Evolutionary conservation across 2,888 invertebrate species (phyloP).

Genomic region (Nomada fabriciana): DNA sequence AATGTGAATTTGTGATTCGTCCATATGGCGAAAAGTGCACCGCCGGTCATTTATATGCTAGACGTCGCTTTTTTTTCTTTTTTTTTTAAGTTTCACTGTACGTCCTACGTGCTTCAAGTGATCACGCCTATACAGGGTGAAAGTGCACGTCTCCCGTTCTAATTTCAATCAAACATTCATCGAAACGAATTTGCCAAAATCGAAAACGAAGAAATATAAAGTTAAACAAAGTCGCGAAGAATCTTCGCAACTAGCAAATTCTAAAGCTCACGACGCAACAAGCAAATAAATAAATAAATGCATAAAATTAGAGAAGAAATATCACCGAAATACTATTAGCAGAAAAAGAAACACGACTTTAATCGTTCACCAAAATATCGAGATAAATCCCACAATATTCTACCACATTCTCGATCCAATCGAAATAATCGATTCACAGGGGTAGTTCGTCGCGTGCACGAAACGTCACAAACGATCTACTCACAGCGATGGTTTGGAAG

Average conservation of each 20-base stretch:
- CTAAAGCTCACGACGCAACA: neutral
- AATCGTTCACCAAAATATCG: neutral
- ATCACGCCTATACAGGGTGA: conserved; percentile 29
- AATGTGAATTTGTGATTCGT: conserved; percentile 61
- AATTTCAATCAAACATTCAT: conserved; percentile 20
- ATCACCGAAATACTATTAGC: neutral
- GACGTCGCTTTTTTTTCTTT: conserved; percentile 33
- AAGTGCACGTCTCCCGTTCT: conserved; percentile 17
- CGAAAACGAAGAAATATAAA: neutral
- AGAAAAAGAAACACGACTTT: neutral
- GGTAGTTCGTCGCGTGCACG: neutral
- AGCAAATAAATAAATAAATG: neutral
- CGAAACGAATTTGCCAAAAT: neutral
- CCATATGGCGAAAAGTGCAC: conserved; percentile 49
- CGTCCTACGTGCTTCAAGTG: conserved; percentile 42
- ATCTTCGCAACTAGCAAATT: neutral
- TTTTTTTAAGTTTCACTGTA: conserved; percentile 57
- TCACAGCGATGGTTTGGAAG: conserved; percentile 79
- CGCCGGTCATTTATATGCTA: conserved; percentile 61
- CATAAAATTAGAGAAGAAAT: neutral
- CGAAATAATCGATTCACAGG: neutral
- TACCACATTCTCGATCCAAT: neutral
- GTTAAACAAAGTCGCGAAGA: neutral
- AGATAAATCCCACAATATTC: neutral
- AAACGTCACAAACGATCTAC: conserved; percentile 64